These are phyloP conservation scores for Caenorhabditis brenneri DNA, from an alignment of 1,140 invertebrate genomes.

Conservation along the genomic window DNA sequence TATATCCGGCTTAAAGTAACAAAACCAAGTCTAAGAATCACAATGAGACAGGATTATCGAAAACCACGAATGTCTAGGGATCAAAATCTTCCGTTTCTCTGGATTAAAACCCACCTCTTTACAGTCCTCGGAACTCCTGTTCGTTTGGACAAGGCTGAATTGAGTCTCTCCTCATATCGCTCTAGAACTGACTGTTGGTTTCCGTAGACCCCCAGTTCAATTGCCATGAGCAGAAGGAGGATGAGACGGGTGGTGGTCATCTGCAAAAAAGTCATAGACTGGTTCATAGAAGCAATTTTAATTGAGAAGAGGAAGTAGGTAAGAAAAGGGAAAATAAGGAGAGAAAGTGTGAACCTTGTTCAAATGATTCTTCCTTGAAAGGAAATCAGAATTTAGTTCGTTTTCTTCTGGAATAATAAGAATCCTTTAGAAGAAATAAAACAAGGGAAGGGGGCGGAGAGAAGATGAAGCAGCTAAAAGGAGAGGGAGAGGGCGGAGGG, in stretches of 20 bases:
- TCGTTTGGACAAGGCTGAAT: constrained; percentile 3
- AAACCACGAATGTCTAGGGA: background rate
- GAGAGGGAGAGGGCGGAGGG: constrained; percentile 1
- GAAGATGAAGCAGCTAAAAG: too few relatives aligned
- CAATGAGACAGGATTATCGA: background rate
- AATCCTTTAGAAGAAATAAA: too few relatives aligned
- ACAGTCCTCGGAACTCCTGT: constrained; percentile 19
- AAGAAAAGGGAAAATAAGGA: background rate
- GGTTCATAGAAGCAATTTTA: background rate
- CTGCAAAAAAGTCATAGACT: background rate
- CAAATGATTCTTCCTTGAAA: background rate
- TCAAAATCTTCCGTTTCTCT: background rate
- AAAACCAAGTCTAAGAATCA: background rate
- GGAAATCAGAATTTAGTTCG: background rate
- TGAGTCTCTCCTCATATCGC: constrained; percentile 1
- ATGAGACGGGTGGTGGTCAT: constrained; percentile 16
- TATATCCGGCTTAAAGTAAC: background rate
- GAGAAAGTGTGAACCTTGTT: background rate
- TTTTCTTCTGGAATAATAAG: too few relatives aligned
- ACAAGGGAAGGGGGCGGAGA: background rate
- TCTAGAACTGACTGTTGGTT: background rate
- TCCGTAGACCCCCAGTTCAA: background rate
- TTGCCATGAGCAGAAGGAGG: constrained; percentile 6
- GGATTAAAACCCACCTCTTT: constrained; percentile 27
- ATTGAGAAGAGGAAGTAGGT: too few relatives aligned